Percentiles rank a stretch among this genome's conserved stretches.
phyloP scores from a whole-genome alignment of 2,888 invertebrate genomes.

The Azorinus chamasolen region DNA sequence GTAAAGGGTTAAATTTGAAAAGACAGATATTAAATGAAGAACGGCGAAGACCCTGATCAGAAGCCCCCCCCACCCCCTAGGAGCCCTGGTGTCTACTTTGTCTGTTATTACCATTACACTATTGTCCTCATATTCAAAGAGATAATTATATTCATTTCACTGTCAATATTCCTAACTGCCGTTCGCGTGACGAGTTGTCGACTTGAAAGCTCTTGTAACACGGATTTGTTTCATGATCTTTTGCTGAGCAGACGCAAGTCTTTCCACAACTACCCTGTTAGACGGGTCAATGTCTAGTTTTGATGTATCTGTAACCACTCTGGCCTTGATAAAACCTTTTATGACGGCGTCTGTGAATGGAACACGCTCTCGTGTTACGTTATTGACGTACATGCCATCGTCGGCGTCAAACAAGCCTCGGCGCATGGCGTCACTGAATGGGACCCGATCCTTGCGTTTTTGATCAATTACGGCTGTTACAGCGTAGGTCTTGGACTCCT shows the following conservation, averaged over 20 bases:
- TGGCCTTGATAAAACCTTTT: conserved; percentile 85
- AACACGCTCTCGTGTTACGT: conserved; percentile 77
- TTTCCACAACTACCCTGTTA: conserved; percentile 83
- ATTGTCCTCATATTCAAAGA: no score
- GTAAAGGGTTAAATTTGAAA: no score
- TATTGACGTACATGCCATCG: conserved; percentile 83
- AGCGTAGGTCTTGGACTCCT: conserved; percentile 82
- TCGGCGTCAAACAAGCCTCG: conserved; percentile 78
- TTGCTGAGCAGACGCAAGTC: conserved; percentile 76
- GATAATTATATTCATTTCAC: no score
- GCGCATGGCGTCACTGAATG: conserved; percentile 75
- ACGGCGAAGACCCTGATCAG: no score
- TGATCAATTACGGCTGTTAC: conserved; percentile 84
- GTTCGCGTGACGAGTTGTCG: conserved; percentile 1
- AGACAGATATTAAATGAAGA: no score
- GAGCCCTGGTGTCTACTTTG: no score
- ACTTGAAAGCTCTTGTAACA: conserved; percentile 78
- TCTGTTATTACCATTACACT: no score
- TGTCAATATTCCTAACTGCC: no score
- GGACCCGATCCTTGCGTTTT: conserved; percentile 72
- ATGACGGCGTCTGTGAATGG: conserved; percentile 85
- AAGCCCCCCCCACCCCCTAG: no score
- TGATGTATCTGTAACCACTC: conserved; percentile 78
- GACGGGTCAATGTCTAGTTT: conserved; percentile 83
- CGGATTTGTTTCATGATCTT: conserved; percentile 79